Evolutionary conservation across 2,797 vertebrate species (phyloP), one percentile per base, ranked within the genome.

Genomic region (Arnoldichthys spilopterus): DNA sequence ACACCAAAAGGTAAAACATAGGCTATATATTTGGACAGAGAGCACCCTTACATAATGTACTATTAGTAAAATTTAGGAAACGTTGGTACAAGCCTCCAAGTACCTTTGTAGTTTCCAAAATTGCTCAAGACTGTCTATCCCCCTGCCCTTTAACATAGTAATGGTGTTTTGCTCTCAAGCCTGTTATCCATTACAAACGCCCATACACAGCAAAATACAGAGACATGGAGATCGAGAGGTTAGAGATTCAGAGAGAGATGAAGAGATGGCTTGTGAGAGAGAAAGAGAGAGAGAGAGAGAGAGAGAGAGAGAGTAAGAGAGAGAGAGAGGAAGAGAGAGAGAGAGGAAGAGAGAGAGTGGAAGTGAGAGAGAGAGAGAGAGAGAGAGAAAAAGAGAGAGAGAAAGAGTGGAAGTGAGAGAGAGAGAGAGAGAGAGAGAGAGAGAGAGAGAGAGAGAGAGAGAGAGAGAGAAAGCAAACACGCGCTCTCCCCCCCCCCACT

Each of bases 61-160:
- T 4, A n/a, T 16, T 47, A 45, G 68, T 32, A 30, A 67, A 30
- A 62, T 53, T 53, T 26, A 20, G 34, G 62, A 51, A 74, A 80
- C 43, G 0, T 34, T 61, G 56, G 40, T 51, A 40, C 24, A 59
- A 43, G 68, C 49, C 66, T 54, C 34, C 28, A 71, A 71, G 47
- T 32, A 72, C 51, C 28, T 43, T 73, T 59, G 40, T 59, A 69
- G 2, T 49, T 40, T 22, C 30, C 11, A 54, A 71, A 80, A 80
- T 75, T 80, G 56, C 54, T 24, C 30, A 79, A 75, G 64, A 63
- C 70, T 80, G 56, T 76, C 28, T 59, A 64, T 76, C 59, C 68
- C 34, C 74, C 56, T 76, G 61, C 45, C 34, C 37, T 78, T 78
- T 58, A 66, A 71, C 30, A 78, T 59, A 40, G 67, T 72, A 80